phyloP scores from a whole-genome alignment of 2,113 vertebrate genomes.

The Kryptolebias marmoratus region DNA sequence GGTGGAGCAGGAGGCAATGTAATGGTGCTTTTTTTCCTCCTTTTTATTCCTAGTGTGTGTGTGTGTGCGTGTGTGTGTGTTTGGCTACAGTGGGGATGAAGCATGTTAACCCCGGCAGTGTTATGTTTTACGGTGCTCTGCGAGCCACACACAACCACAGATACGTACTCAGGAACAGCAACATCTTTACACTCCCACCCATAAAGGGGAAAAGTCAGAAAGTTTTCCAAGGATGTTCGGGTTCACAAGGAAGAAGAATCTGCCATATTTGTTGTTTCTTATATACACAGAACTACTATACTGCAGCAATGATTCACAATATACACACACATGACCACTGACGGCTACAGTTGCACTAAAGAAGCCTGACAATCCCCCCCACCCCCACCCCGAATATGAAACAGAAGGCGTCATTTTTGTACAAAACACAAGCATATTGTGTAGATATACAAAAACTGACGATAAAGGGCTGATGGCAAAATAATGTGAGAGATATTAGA shows the following conservation, averaged over 20 bases:
- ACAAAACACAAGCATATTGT: constrained; percentile 67
- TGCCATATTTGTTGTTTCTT: constrained; percentile 39
- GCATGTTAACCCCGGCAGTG: constrained; percentile 52
- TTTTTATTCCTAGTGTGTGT: neutral
- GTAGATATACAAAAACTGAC: constrained; percentile 58
- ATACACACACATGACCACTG: constrained; percentile 71
- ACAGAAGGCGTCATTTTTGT: constrained; percentile 45
- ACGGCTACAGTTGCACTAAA: constrained; percentile 67
- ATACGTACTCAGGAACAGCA: constrained; percentile 29
- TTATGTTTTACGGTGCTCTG: constrained; percentile 47
- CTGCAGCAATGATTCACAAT: constrained; percentile 62
- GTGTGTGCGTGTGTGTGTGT: neutral
- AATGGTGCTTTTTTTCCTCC: constrained; percentile 40
- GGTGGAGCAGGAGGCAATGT: constrained; percentile 62
- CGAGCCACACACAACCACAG: constrained; percentile 49
- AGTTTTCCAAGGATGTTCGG: constrained; percentile 8
- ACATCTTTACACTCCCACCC: constrained; percentile 47
- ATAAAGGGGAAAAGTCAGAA: constrained; percentile 7
- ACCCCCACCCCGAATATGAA: constrained; percentile 3
- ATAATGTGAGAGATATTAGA: constrained; percentile 37
- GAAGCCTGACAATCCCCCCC: constrained; percentile 48
- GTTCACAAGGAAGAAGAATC: constrained; percentile 25
- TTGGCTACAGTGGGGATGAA: constrained; percentile 57
- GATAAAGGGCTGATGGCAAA: constrained; percentile 53
- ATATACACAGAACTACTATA: constrained; percentile 64